A percentile compares a stretch with the other conserved stretches of the same genome.
Evolutionary conservation across 2,797 vertebrate genomes (phyloP).

Genomic region (Kryptopterus vitreolus): DNA sequence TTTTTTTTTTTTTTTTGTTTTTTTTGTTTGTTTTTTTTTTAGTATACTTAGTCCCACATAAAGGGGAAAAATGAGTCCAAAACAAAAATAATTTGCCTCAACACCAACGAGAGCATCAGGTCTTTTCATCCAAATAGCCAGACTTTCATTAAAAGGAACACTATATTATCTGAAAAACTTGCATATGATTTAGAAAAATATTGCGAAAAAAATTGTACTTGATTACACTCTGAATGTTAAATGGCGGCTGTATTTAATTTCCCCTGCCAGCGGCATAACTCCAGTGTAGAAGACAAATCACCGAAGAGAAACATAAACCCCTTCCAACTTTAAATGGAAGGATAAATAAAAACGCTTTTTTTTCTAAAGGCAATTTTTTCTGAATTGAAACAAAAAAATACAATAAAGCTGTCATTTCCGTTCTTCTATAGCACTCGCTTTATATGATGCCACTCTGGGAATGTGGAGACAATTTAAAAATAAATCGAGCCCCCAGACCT

Average conservation of each 20-base stretch:
- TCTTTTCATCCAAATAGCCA: constrained; percentile 8
- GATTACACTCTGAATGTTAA: constrained; percentile 41
- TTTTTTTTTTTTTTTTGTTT: no score
- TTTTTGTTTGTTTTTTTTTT: no score
- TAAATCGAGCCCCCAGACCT: constrained; percentile 19
- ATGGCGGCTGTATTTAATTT: constrained; percentile 25
- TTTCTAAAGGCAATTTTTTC: constrained; percentile 1
- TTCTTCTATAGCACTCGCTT: background rate
- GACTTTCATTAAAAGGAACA: background rate
- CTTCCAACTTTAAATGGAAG: background rate
- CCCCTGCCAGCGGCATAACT: constrained; percentile 49
- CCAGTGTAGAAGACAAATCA: constrained; percentile 46
- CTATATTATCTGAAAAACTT: background rate
- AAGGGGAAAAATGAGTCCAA: background rate
- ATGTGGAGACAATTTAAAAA: constrained; percentile 6
- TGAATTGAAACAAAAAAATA: background rate
- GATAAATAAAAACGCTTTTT: background rate
- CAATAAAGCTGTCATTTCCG: constrained; percentile 16
- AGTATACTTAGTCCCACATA: background rate
- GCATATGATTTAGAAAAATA: background rate
- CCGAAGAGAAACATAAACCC: background rate
- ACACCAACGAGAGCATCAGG: constrained; percentile 37
- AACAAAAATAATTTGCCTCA: background rate
- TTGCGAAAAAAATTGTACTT: constrained; percentile 3
- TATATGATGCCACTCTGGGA: constrained; percentile 16